Conservation (phyloP, 2,113 vertebrate genomes). For the Crotalus viridis region DNA sequence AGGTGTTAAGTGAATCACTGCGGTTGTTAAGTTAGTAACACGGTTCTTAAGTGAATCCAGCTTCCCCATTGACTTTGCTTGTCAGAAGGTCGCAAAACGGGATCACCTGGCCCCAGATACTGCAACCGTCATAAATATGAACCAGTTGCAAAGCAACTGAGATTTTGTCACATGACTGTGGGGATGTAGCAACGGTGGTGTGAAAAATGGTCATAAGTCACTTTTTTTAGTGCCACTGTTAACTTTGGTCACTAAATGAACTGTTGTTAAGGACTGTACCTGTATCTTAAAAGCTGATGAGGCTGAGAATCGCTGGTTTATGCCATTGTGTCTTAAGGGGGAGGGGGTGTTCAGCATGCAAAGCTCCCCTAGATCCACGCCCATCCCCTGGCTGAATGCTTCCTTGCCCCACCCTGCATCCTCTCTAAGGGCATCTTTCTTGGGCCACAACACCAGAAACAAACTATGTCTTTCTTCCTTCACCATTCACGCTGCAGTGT, state of each 20-base stretch:
- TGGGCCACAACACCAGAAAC: background rate
- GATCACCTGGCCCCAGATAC: background rate
- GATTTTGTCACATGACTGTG: background rate
- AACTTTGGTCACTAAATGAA: background rate
- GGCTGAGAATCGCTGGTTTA: background rate
- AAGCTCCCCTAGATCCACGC: background rate
- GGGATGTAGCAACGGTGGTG: background rate
- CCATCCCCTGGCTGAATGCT: background rate
- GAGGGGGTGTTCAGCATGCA: background rate
- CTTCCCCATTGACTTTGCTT: background rate
- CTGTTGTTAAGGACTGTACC: background rate
- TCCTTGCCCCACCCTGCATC: background rate
- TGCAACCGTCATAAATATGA: background rate
- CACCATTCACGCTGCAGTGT: too few species aligned
- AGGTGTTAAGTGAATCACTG: background rate
- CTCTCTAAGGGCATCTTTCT: background rate
- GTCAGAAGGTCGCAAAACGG: background rate
- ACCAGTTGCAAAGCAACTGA: background rate
- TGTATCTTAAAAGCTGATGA: background rate
- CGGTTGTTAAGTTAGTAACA: background rate
- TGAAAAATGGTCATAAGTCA: background rate
- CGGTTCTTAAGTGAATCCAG: background rate
- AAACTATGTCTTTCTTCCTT: background rate
- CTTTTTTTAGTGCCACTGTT: background rate
- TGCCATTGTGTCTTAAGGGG: background rate